A percentile compares a stretch with the other conserved stretches of the same genome.
Conservation (phyloP, 2,113 vertebrate species). For the Butastur rufipennis region DNA sequence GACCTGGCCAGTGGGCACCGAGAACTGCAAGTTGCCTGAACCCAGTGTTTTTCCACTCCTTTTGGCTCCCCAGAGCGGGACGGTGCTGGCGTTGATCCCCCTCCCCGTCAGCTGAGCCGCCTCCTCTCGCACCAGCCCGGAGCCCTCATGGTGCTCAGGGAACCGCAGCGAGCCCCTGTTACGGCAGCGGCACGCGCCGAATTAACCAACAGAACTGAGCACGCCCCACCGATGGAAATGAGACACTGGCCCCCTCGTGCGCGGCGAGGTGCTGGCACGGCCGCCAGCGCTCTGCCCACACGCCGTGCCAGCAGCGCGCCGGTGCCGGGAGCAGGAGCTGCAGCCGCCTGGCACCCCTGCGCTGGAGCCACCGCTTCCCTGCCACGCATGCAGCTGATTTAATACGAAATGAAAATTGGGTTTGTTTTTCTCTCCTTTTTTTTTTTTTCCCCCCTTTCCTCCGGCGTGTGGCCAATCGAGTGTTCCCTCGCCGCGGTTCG, state of each 20-base stretch:
- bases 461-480: fast-evolving
- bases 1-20: fast-evolving
- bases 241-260: not conserved
- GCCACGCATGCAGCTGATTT: fast-evolving
- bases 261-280: fast-evolving
- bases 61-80: not conserved
- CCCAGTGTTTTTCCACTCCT: not conserved
- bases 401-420: fast-evolving
- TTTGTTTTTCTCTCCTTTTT: not conserved
- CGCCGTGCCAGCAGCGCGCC: fast-evolving
- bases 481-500: not conserved
- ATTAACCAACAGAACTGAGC: no score
- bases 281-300: fast-evolving
- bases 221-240: fast-evolving
- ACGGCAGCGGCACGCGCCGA: fast-evolving
- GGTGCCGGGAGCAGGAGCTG: fast-evolving
- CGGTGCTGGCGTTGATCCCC: not conserved
- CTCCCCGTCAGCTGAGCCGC: fast-evolving
- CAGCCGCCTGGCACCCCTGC: fast-evolving
- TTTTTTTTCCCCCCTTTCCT: not conserved
- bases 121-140: not conserved
- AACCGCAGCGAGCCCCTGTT: fast-evolving
- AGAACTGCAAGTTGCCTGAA: not conserved
- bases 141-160: not conserved
- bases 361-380: fast-evolving